Base-by-base conservation (phyloP, 2,888 invertebrate genomes). In the Polydrusus pterygomalis region DNA sequence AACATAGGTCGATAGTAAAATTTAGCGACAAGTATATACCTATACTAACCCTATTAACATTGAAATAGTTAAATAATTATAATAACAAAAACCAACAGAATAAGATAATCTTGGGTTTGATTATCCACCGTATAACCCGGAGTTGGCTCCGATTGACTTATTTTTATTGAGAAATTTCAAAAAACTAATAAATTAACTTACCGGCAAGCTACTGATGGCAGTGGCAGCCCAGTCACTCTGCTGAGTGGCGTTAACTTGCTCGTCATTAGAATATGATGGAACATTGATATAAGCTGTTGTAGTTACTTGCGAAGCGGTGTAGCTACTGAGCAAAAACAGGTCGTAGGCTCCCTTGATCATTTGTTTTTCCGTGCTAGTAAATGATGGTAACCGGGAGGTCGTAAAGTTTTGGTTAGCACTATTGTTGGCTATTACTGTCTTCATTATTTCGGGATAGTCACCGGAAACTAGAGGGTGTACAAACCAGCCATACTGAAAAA, bases 381-480 rank as follows among this genome's bases (percentile, higher is more conserved):
- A 91, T 79, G 87, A 87, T 0, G 91, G 92, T 7, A 92, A 85
- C 10, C 91, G 88, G 0, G 91, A 91, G n/a, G 88, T 83, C 0
- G 86, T 87, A 82, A 89, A 90, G 73, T 91, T 91, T 84, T 92
- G 91, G 67, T 83, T 82, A 2, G 84, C 84, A 80, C 91, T 91
- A 81, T 90, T 90, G 63, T 88, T 88, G 74, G 89, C 90, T 0
- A 92, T 89, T 9, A 89, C 82, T 70, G 88, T 85, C 72, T 90
- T 90, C 78, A 92, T 87, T 69, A 90, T 87, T 0, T 88, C 85
- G 0, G 91, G 91, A 80, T 91, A 92, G 84, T 91, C 90, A 7
- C 91, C 91, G 79, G 89, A 87, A 6, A 86, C 84, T 1, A 91
- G 87, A 1, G 91, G 91, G 25, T 69, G 25, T 13, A 65, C 75